Conservation (phyloP, 2,888 invertebrate genomes). For the Spicauda simplicius region DNA sequence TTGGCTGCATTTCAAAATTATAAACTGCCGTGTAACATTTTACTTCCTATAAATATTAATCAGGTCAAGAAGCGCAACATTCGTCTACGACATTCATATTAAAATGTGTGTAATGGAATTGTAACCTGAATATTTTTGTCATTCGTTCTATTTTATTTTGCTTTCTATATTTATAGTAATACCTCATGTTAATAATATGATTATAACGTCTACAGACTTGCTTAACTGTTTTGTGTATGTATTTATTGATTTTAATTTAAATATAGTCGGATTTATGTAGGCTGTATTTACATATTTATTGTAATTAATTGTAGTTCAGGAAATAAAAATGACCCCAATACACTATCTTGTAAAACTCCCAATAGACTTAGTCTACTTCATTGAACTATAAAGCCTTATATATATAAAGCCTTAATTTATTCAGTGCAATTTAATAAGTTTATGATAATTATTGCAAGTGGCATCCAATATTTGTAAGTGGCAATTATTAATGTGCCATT, state of each 20-base stretch:
- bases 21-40: constrained; percentile 10
- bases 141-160: neutral
- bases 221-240: no score
- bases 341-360: neutral
- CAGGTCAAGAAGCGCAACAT: constrained; percentile 5
- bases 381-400: no score
- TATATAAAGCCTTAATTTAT: neutral
- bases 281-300: no score
- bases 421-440: neutral
- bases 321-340: neutral
- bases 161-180: no score
- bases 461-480: neutral
- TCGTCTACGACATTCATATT: neutral
- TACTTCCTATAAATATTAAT: constrained; percentile 33
- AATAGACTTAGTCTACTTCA: no score
- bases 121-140: neutral
- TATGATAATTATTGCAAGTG: neutral
- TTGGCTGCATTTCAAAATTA: constrained; percentile 39
- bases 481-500: neutral
- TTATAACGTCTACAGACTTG: no score
- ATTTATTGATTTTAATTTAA: no score
- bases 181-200: no score
- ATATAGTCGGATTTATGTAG: no score
- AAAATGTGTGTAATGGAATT: neutral
- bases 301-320: neutral